phyloP scores from a whole-genome alignment of 2,797 vertebrate genomes.

The Oreortyx pictus region DNA sequence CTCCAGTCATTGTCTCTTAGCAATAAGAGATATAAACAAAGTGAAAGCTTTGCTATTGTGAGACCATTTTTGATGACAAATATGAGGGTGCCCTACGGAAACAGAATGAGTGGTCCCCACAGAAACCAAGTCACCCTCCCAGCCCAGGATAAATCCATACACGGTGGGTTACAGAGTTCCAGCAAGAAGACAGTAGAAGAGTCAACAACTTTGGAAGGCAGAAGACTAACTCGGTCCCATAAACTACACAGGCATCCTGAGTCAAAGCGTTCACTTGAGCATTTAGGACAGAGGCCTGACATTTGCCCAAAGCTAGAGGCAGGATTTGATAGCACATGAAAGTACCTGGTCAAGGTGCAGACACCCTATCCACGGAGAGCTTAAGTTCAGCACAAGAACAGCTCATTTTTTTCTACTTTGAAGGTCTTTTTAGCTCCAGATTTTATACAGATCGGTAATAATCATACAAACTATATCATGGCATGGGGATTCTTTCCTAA shows the following conservation, averaged over 20 bases:
- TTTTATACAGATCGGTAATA: not conserved
- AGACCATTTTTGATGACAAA: not conserved
- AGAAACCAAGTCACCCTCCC: not conserved
- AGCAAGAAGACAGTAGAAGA: not conserved
- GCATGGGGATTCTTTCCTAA: not conserved
- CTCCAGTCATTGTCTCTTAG: not conserved
- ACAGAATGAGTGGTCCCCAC: not conserved
- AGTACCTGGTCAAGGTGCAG: not conserved
- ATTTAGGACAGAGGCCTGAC: not conserved
- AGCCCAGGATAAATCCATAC: not conserved
- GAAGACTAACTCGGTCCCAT: not conserved
- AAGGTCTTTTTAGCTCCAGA: not conserved
- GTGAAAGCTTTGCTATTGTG: not conserved
- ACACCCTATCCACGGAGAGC: not conserved
- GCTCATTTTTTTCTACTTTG: not conserved
- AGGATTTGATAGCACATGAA: not conserved
- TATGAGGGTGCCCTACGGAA: not conserved
- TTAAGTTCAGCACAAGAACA: not conserved
- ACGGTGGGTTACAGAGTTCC: not conserved
- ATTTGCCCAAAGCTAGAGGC: not conserved
- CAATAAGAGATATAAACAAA: not conserved
- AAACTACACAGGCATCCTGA: not conserved
- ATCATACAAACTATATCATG: not conserved
- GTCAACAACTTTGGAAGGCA: not conserved
- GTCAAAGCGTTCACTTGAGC: not conserved